Evolutionary conservation across 1,140 invertebrate species (phyloP).

Genomic region (Pseudomyrmex gracilis): DNA sequence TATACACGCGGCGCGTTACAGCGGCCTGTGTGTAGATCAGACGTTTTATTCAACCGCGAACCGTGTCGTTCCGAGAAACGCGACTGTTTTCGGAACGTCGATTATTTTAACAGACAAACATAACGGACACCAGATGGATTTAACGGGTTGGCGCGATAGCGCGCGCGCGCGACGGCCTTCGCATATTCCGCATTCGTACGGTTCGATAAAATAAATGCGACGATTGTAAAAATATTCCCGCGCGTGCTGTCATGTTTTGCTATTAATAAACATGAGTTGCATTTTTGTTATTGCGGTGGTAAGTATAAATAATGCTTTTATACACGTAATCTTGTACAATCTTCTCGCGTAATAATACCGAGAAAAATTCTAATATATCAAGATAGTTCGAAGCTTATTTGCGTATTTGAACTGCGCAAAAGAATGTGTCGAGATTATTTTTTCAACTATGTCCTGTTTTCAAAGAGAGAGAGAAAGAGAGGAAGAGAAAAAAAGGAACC

Average conservation of each 20-base stretch:
- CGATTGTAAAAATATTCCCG: neutral
- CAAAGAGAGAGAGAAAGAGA: too few relatives aligned
- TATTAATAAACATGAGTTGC: conserved; percentile 1
- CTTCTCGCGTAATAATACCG: too few relatives aligned
- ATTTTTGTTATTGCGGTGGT: too few relatives aligned
- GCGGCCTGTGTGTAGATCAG: conserved; percentile 16
- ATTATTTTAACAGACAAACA: conserved; percentile 48
- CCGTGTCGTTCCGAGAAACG: conserved; percentile 31
- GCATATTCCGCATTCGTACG: conserved; percentile 10
- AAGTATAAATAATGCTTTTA: too few relatives aligned
- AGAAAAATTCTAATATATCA: too few relatives aligned
- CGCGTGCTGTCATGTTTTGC: neutral
- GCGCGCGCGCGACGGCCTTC: too few relatives aligned
- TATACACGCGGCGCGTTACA: conserved; percentile 7
- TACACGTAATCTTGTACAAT: too few relatives aligned
- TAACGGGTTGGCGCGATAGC: neutral
- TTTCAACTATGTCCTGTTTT: too few relatives aligned
- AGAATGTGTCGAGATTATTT: too few relatives aligned
- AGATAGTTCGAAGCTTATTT: too few relatives aligned
- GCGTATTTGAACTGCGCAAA: too few relatives aligned
- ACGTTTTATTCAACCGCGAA: conserved; percentile 35
- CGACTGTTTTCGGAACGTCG: conserved; percentile 24
- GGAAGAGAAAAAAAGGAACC: too few relatives aligned
- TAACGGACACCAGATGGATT: conserved; percentile 22
- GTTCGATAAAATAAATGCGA: conserved; percentile 17